Evolutionary conservation across 2,888 invertebrate species (phyloP), one percentile per base, ranked within the genome.

Genomic region (Meteorus cinctellus): DNA sequence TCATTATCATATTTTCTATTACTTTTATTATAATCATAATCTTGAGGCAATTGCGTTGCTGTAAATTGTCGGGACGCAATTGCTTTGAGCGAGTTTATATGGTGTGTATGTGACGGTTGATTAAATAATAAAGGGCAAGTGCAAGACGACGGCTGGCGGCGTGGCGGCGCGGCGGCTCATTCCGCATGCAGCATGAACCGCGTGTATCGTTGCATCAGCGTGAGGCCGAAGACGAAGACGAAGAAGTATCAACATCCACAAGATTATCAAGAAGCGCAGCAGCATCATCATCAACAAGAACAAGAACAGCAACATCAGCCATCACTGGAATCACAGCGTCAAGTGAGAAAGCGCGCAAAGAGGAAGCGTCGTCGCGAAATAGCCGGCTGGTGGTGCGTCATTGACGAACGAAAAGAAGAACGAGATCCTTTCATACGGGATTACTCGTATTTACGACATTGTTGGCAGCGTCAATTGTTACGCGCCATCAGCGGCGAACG

Each of bases 121-220:
- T n/a, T 19, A 51, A 24, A 59, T 55, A 69, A 68, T 51, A 55
- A 74, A 60, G 68, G 69, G 69, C 41, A 76, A 62, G 48, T n/a
- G 34, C 27, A 69, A 68, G 48, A 67, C 19, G 34, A 75, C 55
- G 76, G 62, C 67, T 80, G 79, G 75, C 80, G 78, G 80, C 78
- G 72, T 72, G 72, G 80, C 78, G 66, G 77, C 76, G 78, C 68
- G 79, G 80, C 48, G 77, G 77, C 70, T 77, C 71, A 62, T 74
- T 82, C 88, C 89, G 87, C 86, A 89, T 89, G 89, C 89, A 89
- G 89, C 87, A 89, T 89, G 89, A 89, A 86, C 88, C 87, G 85
- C 86, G 68, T 68, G 76, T 76, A 72, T 76, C 63, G 85, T 86
- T 84, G 85, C 82, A 87, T 86, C 77, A 78, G 80, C 75, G 78